These are phyloP conservation scores for Anguilla anguilla DNA, from an alignment of 2,797 vertebrate species.

Conservation along the genomic window DNA sequence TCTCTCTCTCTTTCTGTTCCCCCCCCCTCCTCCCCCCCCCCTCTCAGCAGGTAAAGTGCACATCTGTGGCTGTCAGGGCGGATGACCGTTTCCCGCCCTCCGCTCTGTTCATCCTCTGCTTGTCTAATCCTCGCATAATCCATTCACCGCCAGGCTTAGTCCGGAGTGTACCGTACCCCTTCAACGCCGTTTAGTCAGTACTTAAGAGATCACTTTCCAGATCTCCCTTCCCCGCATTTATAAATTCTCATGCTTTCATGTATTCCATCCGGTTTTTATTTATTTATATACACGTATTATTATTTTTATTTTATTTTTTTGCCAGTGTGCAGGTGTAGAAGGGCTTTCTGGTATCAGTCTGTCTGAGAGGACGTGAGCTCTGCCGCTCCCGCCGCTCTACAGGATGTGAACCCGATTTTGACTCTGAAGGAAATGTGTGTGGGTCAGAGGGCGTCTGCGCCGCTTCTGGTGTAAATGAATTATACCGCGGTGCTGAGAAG, in stretches of 20 bases:
- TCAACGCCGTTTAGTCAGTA: background rate
- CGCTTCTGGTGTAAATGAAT: constrained; percentile 24
- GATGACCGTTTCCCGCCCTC: constrained; percentile 42
- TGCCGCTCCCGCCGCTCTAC: background rate
- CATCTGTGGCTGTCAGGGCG: constrained; percentile 44
- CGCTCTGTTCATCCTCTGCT: constrained; percentile 55
- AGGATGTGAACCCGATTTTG: background rate
- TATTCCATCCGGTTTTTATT: background rate
- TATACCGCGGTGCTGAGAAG: background rate
- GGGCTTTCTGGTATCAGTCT: background rate
- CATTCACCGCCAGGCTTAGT: constrained; percentile 50
- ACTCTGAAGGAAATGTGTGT: background rate
- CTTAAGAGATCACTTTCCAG: background rate
- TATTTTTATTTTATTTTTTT: background rate
- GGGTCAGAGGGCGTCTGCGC: background rate
- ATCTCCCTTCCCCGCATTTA: background rate
- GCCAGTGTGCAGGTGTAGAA: constrained; percentile 39
- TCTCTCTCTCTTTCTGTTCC: constrained; percentile 29
- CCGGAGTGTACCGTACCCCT: constrained; percentile 44
- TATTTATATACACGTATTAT: background rate
- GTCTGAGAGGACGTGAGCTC: background rate
- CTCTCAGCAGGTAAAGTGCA: constrained; percentile 35
- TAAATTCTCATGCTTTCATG: constrained; percentile 15
- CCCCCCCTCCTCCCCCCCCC: background rate
- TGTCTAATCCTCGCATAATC: constrained; percentile 60